Evolutionary conservation across 2,113 vertebrate species (phyloP).

Genomic region (Columbina picui): DNA sequence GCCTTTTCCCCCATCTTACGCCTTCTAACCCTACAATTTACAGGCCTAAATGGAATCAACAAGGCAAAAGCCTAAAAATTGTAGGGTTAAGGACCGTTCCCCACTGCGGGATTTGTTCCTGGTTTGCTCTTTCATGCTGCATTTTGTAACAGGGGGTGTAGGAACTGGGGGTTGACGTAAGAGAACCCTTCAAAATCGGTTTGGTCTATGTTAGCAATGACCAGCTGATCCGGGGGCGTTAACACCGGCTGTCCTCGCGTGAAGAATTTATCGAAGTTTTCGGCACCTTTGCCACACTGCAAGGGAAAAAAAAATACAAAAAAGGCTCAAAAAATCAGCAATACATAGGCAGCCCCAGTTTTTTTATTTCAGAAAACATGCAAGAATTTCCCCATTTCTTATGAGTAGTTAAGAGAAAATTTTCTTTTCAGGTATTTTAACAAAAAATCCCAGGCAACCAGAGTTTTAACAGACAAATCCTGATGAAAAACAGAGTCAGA

Average conservation of each 20-base stretch:
- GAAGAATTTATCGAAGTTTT: slow-evolving; percentile 99
- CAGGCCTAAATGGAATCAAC: slow-evolving; percentile 66
- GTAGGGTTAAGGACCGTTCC: slow-evolving; percentile 56
- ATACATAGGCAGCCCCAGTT: background rate
- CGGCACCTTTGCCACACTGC: slow-evolving; percentile 95
- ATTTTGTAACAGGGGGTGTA: slow-evolving; percentile 85
- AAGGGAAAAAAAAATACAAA: background rate
- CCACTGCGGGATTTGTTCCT: background rate
- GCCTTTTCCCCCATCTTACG: background rate
- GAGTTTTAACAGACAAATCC: background rate
- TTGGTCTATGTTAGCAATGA: slow-evolving; percentile 98
- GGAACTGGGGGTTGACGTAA: slow-evolving; percentile 91
- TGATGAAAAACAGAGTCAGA: background rate
- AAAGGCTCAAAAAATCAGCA: background rate
- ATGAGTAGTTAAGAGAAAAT: background rate
- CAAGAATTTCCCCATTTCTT: background rate
- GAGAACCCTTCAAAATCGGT: slow-evolving; percentile 97
- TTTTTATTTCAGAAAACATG: background rate
- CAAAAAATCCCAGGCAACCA: background rate
- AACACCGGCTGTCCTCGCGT: slow-evolving; percentile 93
- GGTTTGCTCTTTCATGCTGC: slow-evolving; percentile 81
- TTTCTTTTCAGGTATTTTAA: background rate
- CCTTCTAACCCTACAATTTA: slow-evolving; percentile 69
- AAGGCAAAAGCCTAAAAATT: slow-evolving; percentile 68
- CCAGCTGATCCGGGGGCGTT: slow-evolving; percentile 95